These are phyloP conservation scores for Ectobius pallidus DNA, from an alignment of 2,888 invertebrate species.

Conservation along the genomic window DNA sequence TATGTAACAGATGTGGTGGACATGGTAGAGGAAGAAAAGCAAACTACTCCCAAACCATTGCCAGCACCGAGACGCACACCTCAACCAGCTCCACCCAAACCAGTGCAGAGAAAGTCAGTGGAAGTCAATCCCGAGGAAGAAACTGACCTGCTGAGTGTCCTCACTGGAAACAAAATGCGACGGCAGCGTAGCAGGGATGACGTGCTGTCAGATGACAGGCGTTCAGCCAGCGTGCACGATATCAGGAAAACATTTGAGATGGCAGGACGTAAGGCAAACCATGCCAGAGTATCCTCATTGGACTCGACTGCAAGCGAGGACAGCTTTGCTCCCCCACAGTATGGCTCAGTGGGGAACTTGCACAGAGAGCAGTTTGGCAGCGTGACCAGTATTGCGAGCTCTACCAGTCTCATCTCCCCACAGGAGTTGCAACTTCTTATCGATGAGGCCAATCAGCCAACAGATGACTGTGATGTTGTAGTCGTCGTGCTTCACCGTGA, in stretches of 20 bases:
- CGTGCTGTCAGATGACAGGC: slow-evolving; percentile 31
- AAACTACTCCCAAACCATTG: not conserved
- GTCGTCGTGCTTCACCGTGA: slow-evolving; percentile 70
- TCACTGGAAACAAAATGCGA: slow-evolving; percentile 1
- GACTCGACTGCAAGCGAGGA: slow-evolving; percentile 62
- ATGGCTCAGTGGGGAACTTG: slow-evolving; percentile 51
- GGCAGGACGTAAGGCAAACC: slow-evolving; percentile 45
- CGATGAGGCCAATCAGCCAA: slow-evolving; percentile 69
- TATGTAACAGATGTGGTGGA: slow-evolving; percentile 12
- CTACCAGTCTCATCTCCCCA: slow-evolving; percentile 63
- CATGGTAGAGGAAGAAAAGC: not conserved
- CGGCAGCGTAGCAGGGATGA: not conserved
- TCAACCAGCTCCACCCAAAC: not conserved
- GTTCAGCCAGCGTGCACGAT: slow-evolving; percentile 61
- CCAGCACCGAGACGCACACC: slow-evolving; percentile 25
- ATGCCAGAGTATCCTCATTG: slow-evolving; percentile 60
- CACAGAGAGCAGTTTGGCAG: slow-evolving; percentile 60
- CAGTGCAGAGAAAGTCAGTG: not conserved
- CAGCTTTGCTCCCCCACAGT: slow-evolving; percentile 50
- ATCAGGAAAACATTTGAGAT: slow-evolving; percentile 64
- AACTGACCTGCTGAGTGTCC: slow-evolving; percentile 10
- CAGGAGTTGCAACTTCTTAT: slow-evolving; percentile 68
- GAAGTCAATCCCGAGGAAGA: not conserved
- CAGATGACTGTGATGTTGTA: slow-evolving; percentile 66
- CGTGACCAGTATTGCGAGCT: slow-evolving; percentile 63